Conservation (phyloP, 2,888 invertebrate species). For the Patella caerulea region DNA sequence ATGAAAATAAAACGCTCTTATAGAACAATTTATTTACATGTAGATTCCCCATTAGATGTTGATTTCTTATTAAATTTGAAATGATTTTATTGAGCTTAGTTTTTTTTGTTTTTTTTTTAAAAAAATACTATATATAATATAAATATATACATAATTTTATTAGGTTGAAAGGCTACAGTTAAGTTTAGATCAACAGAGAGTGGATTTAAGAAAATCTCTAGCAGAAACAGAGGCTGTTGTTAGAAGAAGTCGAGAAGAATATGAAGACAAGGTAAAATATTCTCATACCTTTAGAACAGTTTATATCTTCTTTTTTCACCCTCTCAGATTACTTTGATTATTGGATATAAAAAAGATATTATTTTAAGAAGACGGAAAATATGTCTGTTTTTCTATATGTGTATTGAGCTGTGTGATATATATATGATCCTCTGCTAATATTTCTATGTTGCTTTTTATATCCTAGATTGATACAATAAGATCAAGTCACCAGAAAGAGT, state of each 20-base stretch:
- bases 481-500: conserved; percentile 62
- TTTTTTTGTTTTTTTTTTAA: no score
- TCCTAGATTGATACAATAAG: conserved; percentile 55
- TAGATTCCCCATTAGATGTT: no score
- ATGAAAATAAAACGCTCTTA: no score
- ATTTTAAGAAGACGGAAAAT: no score
- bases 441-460: background rate
- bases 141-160: background rate
- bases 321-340: no score
- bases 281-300: background rate
- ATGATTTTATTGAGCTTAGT: no score
- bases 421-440: background rate
- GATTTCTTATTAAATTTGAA: no score
- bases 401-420: background rate
- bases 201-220: conserved; percentile 56
- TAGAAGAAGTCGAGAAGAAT: conserved; percentile 55
- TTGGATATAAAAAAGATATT: no score
- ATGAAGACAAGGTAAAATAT: conserved; percentile 52
- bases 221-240: conserved; percentile 62
- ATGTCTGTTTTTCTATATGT: background rate
- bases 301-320: no score
- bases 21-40: no score
- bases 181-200: conserved; percentile 59
- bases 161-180: conserved; percentile 62
- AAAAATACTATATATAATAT: no score